A percentile compares a stretch with the other conserved stretches of the same genome.
Conservation (phyloP, 2,113 vertebrate species). For the Suricata suricatta region DNA sequence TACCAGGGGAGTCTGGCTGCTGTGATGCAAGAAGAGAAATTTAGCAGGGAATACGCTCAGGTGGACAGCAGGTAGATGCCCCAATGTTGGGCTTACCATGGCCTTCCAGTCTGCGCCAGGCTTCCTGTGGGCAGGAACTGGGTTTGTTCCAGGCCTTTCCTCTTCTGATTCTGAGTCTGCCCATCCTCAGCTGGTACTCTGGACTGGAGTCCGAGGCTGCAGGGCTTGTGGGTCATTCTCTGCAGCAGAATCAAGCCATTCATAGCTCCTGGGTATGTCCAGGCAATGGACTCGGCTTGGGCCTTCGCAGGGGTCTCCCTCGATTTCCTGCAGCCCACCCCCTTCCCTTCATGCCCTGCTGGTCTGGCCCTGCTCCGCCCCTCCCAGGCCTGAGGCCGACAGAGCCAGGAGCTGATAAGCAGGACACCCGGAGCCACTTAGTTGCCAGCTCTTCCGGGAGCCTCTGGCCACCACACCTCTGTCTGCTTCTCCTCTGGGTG, state of each 20-base stretch:
- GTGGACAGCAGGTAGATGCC: not conserved
- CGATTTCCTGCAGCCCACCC: not conserved
- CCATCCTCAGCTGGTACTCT: not conserved
- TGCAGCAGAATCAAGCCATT: not conserved
- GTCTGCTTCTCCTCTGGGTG: not conserved
- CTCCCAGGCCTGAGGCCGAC: not conserved
- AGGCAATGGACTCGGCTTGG: not conserved
- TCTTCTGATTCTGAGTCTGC: not conserved
- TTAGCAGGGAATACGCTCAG: not conserved
- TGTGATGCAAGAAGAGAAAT: not conserved
- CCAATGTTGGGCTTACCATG: not conserved
- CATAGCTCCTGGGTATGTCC: not conserved
- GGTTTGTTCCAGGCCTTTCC: not conserved
- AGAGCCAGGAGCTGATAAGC: not conserved
- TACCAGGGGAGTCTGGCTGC: not conserved
- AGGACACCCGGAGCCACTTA: not conserved
- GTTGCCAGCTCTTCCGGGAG: not conserved
- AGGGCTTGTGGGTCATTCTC: accelerated
- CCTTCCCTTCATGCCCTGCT: not conserved
- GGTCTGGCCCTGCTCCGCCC: not conserved
- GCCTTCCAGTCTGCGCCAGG: not conserved
- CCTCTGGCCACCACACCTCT: not conserved
- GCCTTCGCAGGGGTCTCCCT: not conserved
- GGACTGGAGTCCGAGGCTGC: not conserved
- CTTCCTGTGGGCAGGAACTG: not conserved